phyloP scores from a whole-genome alignment of 1,140 invertebrate genomes.

The Drosophila subobscura region DNA sequence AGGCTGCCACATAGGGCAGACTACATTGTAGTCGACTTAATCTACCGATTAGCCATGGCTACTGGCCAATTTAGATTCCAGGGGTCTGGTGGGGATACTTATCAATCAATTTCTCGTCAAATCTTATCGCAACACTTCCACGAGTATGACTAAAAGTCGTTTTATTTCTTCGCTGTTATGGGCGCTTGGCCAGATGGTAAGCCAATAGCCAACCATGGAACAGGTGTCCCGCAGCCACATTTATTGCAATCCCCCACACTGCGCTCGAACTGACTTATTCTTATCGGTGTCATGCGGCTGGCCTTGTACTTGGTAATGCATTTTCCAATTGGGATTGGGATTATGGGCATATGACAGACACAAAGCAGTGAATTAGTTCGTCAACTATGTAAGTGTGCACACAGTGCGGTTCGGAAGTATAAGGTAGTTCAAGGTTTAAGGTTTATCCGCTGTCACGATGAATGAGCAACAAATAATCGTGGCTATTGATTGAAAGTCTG shows the following conservation, averaged over 20 bases:
- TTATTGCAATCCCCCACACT: conserved; percentile 37
- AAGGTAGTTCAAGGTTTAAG: no score
- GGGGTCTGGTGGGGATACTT: conserved; percentile 21
- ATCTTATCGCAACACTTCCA: conserved; percentile 33
- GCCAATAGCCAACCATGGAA: conserved; percentile 6
- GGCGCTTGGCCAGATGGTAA: conserved; percentile 31
- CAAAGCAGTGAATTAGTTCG: no score
- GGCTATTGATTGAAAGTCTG: no score
- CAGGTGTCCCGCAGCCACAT: conserved; percentile 34
- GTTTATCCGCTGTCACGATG: no score
- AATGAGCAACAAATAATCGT: no score
- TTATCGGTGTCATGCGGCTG: conserved; percentile 32
- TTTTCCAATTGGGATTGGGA: conserved; percentile 13
- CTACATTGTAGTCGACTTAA: conserved; percentile 39
- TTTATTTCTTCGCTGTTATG: conserved; percentile 7
- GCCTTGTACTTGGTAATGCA: conserved; percentile 55
- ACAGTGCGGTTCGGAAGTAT: no score
- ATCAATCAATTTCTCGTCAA: conserved; percentile 27
- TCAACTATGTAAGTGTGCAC: not conserved
- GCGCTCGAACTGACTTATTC: conserved; percentile 13
- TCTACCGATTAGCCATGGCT: conserved; percentile 41
- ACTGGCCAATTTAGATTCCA: conserved; percentile 41
- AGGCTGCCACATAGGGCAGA: not conserved
- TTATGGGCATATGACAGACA: conserved; percentile 7
- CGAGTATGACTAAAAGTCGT: conserved; percentile 43